Evolutionary conservation across 2,888 invertebrate genomes (phyloP).

Genomic region (Gasteruption jaculator): DNA sequence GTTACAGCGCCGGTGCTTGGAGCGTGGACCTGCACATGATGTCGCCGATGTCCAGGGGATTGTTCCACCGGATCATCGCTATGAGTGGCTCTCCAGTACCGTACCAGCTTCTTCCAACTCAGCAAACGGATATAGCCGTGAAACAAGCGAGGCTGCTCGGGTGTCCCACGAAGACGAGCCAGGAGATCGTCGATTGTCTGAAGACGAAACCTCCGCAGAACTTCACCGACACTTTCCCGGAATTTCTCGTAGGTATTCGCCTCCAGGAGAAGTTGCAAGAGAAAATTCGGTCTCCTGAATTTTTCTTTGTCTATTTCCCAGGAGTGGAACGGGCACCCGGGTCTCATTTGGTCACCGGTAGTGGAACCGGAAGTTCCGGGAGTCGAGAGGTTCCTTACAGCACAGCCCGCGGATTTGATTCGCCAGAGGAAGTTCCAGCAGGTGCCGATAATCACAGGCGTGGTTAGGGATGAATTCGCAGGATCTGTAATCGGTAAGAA

Average conservation of each 20-base stretch:
- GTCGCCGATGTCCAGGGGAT: conserved; percentile 62
- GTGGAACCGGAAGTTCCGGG: conserved; percentile 62
- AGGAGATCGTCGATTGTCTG: conserved; percentile 59
- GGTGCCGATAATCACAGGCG: conserved; percentile 63
- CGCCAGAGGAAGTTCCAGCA: conserved; percentile 57
- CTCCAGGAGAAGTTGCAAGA: background rate
- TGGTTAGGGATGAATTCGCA: conserved; percentile 65
- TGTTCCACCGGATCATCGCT: conserved; percentile 66
- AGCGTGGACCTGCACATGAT: conserved; percentile 47
- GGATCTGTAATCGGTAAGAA: conserved; percentile 60
- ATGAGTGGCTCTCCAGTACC: conserved; percentile 63
- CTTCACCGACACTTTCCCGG: conserved; percentile 19
- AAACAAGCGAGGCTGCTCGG: conserved; percentile 59
- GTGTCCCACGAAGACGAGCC: conserved; percentile 56
- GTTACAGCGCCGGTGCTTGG: conserved; percentile 53
- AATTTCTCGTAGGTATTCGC: conserved; percentile 24
- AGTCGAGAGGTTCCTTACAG: conserved; percentile 61
- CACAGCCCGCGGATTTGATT: conserved; percentile 59
- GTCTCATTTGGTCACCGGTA: conserved; percentile 60
- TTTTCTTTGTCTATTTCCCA: conserved; percentile 36
- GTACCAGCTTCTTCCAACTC: conserved; percentile 54
- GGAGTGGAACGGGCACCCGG: conserved; percentile 57
- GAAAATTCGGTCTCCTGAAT: background rate
- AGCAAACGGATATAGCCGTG: conserved; percentile 58
- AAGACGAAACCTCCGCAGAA: conserved; percentile 49